These are phyloP conservation scores for Heptranchias perlo DNA, from an alignment of 2,113 vertebrate species.

Conservation along the genomic window DNA sequence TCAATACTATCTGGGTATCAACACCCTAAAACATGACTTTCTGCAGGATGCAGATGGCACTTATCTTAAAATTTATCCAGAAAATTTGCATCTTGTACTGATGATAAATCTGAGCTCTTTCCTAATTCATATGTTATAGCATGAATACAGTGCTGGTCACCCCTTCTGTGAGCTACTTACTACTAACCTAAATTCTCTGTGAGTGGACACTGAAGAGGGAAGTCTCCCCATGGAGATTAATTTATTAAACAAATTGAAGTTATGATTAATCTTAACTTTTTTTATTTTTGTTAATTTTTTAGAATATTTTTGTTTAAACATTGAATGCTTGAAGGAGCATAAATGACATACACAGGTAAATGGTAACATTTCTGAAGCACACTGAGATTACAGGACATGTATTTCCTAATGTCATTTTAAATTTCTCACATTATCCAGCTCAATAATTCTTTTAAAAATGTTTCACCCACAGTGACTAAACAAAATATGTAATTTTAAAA, in stretches of 20 bases:
- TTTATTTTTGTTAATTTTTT: neutral
- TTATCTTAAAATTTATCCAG: constrained; percentile 6
- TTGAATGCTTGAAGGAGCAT: neutral
- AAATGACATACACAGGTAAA: neutral
- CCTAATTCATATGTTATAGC: neutral
- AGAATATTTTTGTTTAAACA: neutral
- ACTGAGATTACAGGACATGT: neutral
- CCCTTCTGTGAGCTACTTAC: neutral
- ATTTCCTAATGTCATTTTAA: neutral
- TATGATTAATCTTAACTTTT: neutral
- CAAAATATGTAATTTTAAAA: neutral
- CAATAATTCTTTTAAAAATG: neutral
- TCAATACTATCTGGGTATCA: neutral
- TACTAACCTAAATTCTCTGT: neutral
- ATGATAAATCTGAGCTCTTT: neutral
- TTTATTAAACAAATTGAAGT: neutral
- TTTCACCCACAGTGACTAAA: neutral
- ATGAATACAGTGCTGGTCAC: neutral
- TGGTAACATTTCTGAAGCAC: neutral
- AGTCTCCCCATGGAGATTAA: neutral
- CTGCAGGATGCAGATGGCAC: neutral
- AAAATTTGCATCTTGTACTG: neutral
- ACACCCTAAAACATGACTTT: neutral
- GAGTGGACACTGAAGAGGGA: neutral
- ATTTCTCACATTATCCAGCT: neutral